phyloP scores from a whole-genome alignment of 2,113 vertebrate species.

The Odocoileus virginianus region DNA sequence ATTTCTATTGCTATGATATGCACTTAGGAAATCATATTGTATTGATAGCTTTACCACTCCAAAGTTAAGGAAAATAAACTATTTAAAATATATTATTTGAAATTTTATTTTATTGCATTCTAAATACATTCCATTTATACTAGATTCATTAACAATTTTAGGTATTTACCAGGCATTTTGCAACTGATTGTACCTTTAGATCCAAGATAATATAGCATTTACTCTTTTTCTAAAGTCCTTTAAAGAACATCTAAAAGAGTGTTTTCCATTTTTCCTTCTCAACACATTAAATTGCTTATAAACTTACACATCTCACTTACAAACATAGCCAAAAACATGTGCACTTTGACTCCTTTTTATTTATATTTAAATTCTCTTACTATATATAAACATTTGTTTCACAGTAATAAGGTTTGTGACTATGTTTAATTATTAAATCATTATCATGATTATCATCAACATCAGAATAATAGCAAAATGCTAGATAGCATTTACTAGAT shows the following conservation, averaged over 20 bases:
- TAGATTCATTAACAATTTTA: not conserved
- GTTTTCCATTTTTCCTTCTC: not conserved
- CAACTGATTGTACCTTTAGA: not conserved
- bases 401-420: not conserved
- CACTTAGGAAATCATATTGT: not conserved
- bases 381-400: not conserved
- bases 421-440: not conserved
- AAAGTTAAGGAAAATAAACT: not conserved
- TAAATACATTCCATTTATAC: slow-evolving; percentile 27
- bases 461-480: not conserved
- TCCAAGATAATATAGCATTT: slow-evolving; percentile 27
- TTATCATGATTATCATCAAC: not conserved
- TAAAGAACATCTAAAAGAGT: not conserved
- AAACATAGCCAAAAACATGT: not conserved
- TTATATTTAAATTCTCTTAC: not conserved
- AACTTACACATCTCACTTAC: not conserved
- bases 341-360: not conserved
- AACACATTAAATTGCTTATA: not conserved
- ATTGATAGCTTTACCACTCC: not conserved
- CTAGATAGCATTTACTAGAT: not conserved
- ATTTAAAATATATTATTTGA: not conserved
- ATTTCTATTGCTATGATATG: not conserved
- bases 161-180: not conserved
- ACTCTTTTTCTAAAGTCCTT: slow-evolving; percentile 24
- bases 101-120: not conserved